These are phyloP conservation scores for Littorina saxatilis DNA, from an alignment of 1,140 invertebrate genomes.

Conservation along the genomic window DNA sequence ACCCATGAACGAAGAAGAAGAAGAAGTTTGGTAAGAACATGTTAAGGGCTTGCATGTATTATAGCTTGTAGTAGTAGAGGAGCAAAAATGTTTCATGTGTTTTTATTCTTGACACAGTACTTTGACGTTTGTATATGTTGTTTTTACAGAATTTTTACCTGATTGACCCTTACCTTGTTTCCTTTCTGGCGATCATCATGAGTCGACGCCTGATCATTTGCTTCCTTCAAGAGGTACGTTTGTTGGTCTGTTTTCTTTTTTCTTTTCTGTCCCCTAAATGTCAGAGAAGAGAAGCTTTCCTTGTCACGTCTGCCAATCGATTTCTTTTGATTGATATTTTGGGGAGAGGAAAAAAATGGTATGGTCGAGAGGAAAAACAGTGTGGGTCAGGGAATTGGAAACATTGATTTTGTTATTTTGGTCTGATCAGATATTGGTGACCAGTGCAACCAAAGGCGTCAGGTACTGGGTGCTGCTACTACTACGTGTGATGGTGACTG, in stretches of 20 bases:
- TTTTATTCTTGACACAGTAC: not conserved
- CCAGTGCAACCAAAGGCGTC: conserved; percentile 50
- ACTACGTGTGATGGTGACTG: conserved; percentile 68
- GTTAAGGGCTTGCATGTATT: too few species aligned
- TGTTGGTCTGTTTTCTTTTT: not conserved
- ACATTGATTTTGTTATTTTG: too few species aligned
- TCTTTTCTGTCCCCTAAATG: too few species aligned
- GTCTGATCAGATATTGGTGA: conserved; percentile 47
- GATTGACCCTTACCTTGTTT: conserved; percentile 90
- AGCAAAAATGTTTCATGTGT: not conserved
- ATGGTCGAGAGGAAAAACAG: too few species aligned
- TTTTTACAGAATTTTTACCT: conserved; percentile 94
- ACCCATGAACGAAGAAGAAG: too few species aligned
- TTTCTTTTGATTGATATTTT: too few species aligned
- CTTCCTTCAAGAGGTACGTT: conserved; percentile 79
- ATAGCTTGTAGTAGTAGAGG: not conserved
- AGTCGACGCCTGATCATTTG: conserved; percentile 86
- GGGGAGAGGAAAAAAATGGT: too few species aligned
- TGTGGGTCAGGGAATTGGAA: too few species aligned
- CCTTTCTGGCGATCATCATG: conserved; percentile 88
- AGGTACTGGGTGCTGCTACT: conserved; percentile 67
- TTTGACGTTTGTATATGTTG: conserved; percentile 35
- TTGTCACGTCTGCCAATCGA: too few species aligned
- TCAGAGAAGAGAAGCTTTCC: too few species aligned
- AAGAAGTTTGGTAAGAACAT: too few species aligned